Evolutionary conservation across 1,140 invertebrate species (phyloP), one percentile per base, ranked within the genome.

Genomic region (Aphis gossypii): DNA sequence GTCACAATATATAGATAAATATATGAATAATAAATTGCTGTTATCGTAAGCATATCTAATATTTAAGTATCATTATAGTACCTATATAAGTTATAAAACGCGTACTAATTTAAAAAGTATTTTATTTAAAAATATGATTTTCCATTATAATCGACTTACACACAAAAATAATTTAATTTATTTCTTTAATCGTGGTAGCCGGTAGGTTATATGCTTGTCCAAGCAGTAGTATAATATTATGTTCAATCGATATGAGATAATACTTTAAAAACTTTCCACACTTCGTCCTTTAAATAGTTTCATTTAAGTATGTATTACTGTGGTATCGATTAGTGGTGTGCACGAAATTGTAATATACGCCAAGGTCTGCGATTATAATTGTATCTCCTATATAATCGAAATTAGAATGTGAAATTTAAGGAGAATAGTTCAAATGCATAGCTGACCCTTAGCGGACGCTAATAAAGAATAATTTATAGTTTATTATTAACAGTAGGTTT

Each of bases 351-450:
- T 88, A 88, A 25, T 48, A 21, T 38, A 23, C 48, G 23, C 48
- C 20, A 51, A 51, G 48, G 87, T 89, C 87, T 48, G 23, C 48
- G 87, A 46, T 54, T 35, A 51, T 51, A 54, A 89, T 89, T 38
- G n/a, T 54, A 89, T 51, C 48, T 41, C 38, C 38, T 54, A 14
- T 68, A 68, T 68, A 56, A 89, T 89, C 87, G 87, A 89, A 56
- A 89, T 54, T 89, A 89, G 87, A 89, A 89, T 38, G 87, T 89
- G 48, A 89, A 89, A 54, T 89, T 89, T 89, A 56, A 89, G 48
- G 87, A 89, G 87, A 89, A 89, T 56, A 89, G 87, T 89, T 89
- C 87, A 89, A 89, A 89, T 87, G 23, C 9, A 9, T 38, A 89
- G 38, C 51, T 56, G 87, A 89, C 87, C 87, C 46, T 56, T 89